A percentile compares a stretch with the other conserved stretches of the same genome.
Evolutionary conservation across 1,140 invertebrate species (phyloP).

Genomic region (Neodiprion fabricii): DNA sequence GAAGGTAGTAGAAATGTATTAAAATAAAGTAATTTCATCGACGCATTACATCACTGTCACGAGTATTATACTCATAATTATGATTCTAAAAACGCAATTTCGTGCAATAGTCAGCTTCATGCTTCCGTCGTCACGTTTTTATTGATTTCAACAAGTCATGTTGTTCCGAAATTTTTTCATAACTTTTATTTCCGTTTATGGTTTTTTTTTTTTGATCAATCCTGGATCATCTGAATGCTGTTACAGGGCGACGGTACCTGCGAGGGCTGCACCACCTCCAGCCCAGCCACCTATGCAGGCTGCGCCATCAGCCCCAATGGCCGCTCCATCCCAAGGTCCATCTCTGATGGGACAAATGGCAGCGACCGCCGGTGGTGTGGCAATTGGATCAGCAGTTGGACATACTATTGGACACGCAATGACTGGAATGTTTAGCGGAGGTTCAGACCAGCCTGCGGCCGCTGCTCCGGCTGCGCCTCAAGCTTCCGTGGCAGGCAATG

Average conservation of each 20-base stretch:
- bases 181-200: neutral
- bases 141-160: no score
- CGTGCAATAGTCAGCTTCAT: no score
- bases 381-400: slow-evolving; percentile 86
- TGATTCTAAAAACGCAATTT: no score
- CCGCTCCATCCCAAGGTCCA: slow-evolving; percentile 70
- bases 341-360: slow-evolving; percentile 86
- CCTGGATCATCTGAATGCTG: slow-evolving; percentile 35
- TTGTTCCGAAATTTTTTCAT: no score
- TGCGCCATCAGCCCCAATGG: slow-evolving; percentile 55
- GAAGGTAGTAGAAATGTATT: slow-evolving; percentile 46
- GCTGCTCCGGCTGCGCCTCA: slow-evolving; percentile 48
- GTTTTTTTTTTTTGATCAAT: no score
- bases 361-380: slow-evolving; percentile 88
- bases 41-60: slow-evolving; percentile 28
- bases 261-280: slow-evolving; percentile 58
- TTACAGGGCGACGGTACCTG: slow-evolving; percentile 35
- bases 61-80: slow-evolving; percentile 7
- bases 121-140: no score
- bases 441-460: slow-evolving; percentile 62
- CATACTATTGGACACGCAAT: slow-evolving; percentile 85
- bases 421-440: slow-evolving; percentile 83
- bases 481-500: slow-evolving; percentile 48
- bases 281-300: slow-evolving; percentile 57
- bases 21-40: no score